Evolutionary conservation across 2,888 invertebrate genomes (phyloP).

Genomic region (Spodoptera picta): DNA sequence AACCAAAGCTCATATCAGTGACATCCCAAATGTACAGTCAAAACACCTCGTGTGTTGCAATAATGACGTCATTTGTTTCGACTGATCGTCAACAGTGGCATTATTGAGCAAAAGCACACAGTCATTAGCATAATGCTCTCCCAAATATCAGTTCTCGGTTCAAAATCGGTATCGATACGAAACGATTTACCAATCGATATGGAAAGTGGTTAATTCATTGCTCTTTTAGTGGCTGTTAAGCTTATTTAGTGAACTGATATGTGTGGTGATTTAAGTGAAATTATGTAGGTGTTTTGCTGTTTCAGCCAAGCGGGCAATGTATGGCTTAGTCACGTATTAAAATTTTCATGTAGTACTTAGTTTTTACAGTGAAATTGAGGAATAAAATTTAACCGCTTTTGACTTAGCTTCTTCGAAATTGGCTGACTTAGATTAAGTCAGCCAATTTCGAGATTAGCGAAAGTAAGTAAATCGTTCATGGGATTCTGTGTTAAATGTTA

Average conservation of each 20-base stretch:
- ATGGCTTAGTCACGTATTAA: too few relatives aligned
- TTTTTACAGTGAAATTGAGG: too few relatives aligned
- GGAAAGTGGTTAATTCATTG: slow-evolving; percentile 51
- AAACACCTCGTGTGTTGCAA: slow-evolving; percentile 44
- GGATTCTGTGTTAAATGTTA: too few relatives aligned
- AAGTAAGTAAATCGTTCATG: too few relatives aligned
- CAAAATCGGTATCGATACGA: slow-evolving; percentile 45
- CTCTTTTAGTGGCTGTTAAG: slow-evolving; percentile 44
- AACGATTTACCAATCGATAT: slow-evolving; percentile 50
- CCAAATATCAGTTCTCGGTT: slow-evolving; percentile 50
- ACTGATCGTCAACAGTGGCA: slow-evolving; percentile 42
- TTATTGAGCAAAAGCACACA: slow-evolving; percentile 52
- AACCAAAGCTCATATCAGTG: slow-evolving; percentile 33
- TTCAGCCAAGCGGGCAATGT: too few relatives aligned
- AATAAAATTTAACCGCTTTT: too few relatives aligned
- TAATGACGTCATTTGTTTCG: slow-evolving; percentile 51
- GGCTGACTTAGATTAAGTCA: too few relatives aligned
- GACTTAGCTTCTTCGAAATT: too few relatives aligned
- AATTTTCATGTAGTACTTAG: too few relatives aligned
- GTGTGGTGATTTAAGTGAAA: neutral
- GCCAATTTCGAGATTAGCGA: too few relatives aligned
- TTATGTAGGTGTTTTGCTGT: neutral
- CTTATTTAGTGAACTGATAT: slow-evolving; percentile 32
- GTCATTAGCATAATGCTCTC: slow-evolving; percentile 58
- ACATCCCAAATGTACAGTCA: slow-evolving; percentile 29